Conservation (phyloP, 2,113 vertebrate species). For the Leucopsar rothschildi region DNA sequence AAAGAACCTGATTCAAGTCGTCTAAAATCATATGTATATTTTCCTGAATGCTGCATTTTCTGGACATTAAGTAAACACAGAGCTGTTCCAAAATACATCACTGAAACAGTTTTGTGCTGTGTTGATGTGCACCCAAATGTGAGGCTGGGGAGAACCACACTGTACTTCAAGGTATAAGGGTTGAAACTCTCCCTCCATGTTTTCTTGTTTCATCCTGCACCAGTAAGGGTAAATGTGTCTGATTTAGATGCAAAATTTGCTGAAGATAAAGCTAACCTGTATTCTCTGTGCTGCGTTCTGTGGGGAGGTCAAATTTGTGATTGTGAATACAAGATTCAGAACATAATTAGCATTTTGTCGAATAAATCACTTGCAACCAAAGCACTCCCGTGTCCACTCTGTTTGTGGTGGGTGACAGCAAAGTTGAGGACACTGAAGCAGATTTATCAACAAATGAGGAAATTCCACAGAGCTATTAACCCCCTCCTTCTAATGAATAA, state of each 20-base stretch:
- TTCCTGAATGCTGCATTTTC: background rate
- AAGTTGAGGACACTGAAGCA: background rate
- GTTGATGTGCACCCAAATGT: background rate
- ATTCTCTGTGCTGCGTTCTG: background rate
- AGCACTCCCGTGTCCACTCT: background rate
- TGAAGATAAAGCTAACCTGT: background rate
- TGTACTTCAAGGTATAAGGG: background rate
- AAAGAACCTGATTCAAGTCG: background rate
- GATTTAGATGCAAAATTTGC: background rate
- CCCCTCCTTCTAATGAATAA: background rate
- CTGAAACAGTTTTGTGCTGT: background rate
- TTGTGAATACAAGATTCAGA: background rate
- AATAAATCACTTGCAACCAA: background rate
- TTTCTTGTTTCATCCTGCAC: background rate
- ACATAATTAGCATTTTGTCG: background rate
- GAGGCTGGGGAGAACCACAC: background rate
- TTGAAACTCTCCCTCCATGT: background rate
- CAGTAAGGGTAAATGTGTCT: constrained; percentile 1
- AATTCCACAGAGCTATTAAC: background rate
- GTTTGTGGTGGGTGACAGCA: background rate
- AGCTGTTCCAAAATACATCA: background rate
- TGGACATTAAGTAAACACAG: background rate
- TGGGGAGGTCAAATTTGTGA: background rate
- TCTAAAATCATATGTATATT: background rate
- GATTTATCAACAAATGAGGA: background rate